These are phyloP conservation scores for Synanceia verrucosa DNA, from an alignment of 2,797 vertebrate species.

Conservation along the genomic window DNA sequence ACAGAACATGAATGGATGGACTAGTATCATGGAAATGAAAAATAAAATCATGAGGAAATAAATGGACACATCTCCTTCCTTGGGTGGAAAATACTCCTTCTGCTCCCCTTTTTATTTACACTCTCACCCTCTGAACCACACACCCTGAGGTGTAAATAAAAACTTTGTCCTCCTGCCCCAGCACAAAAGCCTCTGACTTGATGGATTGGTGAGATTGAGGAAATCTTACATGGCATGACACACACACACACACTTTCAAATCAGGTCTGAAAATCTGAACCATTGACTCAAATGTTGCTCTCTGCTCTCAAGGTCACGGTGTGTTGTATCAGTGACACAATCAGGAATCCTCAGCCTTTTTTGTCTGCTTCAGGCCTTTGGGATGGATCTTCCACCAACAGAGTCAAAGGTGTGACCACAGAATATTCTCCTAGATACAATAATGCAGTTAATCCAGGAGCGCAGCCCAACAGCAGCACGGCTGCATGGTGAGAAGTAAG, in stretches of 20 bases:
- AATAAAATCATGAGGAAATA: neutral
- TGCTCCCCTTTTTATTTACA: neutral
- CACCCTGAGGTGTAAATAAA: slow-evolving; percentile 38
- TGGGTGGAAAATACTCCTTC: neutral
- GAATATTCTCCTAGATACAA: slow-evolving; percentile 16
- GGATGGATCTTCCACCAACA: slow-evolving; percentile 15
- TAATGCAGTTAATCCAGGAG: slow-evolving; percentile 6
- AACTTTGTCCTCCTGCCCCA: neutral
- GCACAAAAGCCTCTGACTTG: slow-evolving; percentile 33
- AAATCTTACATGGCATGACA: slow-evolving; percentile 19
- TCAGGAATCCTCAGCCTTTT: slow-evolving; percentile 40
- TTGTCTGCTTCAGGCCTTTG: slow-evolving; percentile 19
- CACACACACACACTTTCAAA: slow-evolving; percentile 16
- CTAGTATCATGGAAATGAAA: neutral
- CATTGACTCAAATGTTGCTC: slow-evolving; percentile 1
- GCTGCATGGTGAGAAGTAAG: neutral
- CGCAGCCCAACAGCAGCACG: neutral
- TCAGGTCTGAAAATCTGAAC: slow-evolving; percentile 37
- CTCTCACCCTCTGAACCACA: neutral
- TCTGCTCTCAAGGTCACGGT: slow-evolving; percentile 56
- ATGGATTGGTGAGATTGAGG: slow-evolving; percentile 42
- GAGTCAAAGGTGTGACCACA: slow-evolving; percentile 9
- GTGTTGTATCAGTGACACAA: slow-evolving; percentile 53
- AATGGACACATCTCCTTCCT: neutral
- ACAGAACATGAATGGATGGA: neutral